Base-by-base conservation (phyloP, 2,888 invertebrate species). In the Kryphioiulus occultus region DNA sequence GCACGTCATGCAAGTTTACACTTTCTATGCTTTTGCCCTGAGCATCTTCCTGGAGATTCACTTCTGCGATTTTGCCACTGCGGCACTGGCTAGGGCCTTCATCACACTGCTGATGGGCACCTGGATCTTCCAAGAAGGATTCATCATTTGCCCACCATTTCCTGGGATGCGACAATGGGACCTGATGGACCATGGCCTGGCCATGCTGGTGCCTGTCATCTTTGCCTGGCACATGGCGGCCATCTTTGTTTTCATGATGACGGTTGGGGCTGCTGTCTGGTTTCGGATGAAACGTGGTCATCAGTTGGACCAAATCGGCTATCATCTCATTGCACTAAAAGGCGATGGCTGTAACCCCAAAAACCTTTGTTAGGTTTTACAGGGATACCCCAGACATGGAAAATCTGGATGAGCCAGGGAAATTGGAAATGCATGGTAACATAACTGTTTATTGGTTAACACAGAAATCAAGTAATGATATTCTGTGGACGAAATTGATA, bases 61-160 rank as follows among this genome's bases (percentile, higher is more conserved):
- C 19, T 91, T 90, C 89, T 90, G 91, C 9, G 89, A 91, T 86
- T 91, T 90, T 88, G 90, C 92, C 9, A 85, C 92, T 42, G 90
- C 92, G 5, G 91, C 92, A 0, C 89, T 93, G 78, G 89, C 91
- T 15, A 89, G 93, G 59, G 89, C 91, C 9, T 92, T 91, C 89
- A 92, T 92, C 87, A 90, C 91, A 0, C 88, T 93, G 26, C 90
- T 93, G 10, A 93, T 93, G 90, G 93, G 93, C 19, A 92, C 92
- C 2, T 93, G 93, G 93, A 93, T 93, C 90, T 92, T 91, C 90
- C 92, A 92, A 88, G 91, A 93, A 15, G 93, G 92, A 0, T 92
- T 92, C 90, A 92, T 93, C 88, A 90, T 93, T 30, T 93, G 93
- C 90, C 92, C 92, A 59, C 93, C 93, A 0, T 32, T 32, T 68